phyloP scores from a whole-genome alignment of 2,888 invertebrate species.

The Pherbina coryleti region DNA sequence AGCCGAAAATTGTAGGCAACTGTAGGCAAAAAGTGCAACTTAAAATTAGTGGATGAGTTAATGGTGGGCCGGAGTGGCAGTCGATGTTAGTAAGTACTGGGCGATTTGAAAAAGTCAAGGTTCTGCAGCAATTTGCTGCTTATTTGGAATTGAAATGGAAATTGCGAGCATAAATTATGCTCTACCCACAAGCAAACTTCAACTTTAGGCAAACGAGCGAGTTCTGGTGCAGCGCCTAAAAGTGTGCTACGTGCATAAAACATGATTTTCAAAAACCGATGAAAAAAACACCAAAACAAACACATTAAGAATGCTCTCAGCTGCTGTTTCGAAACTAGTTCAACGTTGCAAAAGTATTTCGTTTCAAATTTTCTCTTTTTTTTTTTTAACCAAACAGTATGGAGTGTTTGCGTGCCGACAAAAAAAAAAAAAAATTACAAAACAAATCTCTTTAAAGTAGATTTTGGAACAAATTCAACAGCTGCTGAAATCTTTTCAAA shows the following conservation, averaged over 20 bases:
- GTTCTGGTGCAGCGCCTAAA: slow-evolving; percentile 12
- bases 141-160: slow-evolving; percentile 28
- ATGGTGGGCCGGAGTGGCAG: neutral
- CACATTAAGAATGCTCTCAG: slow-evolving; percentile 12
- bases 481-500: neutral
- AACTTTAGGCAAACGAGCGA: neutral
- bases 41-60: neutral
- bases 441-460: neutral
- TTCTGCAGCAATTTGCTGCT: slow-evolving; percentile 29
- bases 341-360: slow-evolving; percentile 16
- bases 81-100: neutral
- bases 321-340: slow-evolving; percentile 1
- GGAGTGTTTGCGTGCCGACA: neutral
- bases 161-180: slow-evolving; percentile 12
- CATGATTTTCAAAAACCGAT: neutral
- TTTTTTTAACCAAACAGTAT: neutral
- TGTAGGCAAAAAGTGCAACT: neutral
- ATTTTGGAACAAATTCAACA: neutral
- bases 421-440: too few species aligned
- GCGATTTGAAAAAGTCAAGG: slow-evolving; percentile 10
- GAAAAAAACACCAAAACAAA: slow-evolving; percentile 1
- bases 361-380: neutral
- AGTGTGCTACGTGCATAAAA: slow-evolving; percentile 20
- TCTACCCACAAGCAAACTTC: neutral
- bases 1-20: slow-evolving; percentile 23